phyloP scores from a whole-genome alignment of 2,113 vertebrate genomes.

The Hemicordylus capensis region DNA sequence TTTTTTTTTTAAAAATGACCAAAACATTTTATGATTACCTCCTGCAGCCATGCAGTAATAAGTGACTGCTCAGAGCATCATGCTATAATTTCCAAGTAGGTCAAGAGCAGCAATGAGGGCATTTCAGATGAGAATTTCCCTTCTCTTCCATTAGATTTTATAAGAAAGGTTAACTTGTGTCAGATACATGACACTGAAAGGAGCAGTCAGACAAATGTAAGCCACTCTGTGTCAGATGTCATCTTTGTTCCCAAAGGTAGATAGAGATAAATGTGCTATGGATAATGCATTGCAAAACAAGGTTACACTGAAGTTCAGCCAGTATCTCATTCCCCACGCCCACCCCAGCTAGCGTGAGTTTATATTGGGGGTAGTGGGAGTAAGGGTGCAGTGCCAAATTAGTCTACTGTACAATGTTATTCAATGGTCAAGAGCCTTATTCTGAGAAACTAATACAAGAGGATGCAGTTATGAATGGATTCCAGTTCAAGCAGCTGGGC shows the following conservation, averaged over 20 bases:
- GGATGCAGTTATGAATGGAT: conserved; percentile 71
- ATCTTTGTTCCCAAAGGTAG: conserved; percentile 69
- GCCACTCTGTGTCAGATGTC: conserved; percentile 66
- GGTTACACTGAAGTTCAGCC: conserved; percentile 31
- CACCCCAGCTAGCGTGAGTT: conserved; percentile 13
- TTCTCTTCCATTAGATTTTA: conserved; percentile 52
- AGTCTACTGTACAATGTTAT: conserved; percentile 61
- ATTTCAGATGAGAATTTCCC: conserved; percentile 48
- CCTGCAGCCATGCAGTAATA: conserved; percentile 38
- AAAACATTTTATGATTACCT: conserved; percentile 37
- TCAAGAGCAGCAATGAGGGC: conserved; percentile 57
- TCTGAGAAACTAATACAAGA: conserved; percentile 73
- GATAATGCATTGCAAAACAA: conserved; percentile 60
- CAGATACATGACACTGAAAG: conserved; percentile 66
- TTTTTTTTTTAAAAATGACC: background rate
- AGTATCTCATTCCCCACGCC: conserved; percentile 52
- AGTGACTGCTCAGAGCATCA: conserved; percentile 37
- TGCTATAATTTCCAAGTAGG: conserved; percentile 68
- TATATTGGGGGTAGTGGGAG: conserved; percentile 29
- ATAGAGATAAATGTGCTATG: conserved; percentile 63
- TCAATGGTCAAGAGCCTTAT: conserved; percentile 71
- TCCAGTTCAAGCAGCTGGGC: conserved; percentile 75
- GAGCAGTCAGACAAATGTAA: conserved; percentile 70
- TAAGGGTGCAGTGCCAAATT: conserved; percentile 32
- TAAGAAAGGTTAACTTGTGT: conserved; percentile 69